A percentile compares a stretch with the other conserved stretches of the same genome.
phyloP scores from a whole-genome alignment of 2,888 invertebrate genomes.

The Operophtera brumata region DNA sequence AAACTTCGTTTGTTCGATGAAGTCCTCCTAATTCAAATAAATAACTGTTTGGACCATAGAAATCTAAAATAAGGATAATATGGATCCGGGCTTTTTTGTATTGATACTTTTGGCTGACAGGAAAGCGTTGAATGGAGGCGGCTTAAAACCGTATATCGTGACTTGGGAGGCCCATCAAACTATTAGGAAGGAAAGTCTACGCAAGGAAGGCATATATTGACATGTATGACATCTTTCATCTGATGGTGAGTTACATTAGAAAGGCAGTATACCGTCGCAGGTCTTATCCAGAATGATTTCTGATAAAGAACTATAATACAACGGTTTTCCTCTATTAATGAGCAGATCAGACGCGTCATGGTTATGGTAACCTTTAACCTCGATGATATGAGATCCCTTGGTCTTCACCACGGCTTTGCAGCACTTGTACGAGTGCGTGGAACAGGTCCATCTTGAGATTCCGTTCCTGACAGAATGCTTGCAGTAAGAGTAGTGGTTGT shows the following conservation, averaged over 20 bases:
- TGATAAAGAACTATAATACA: conserved; percentile 30
- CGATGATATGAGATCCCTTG: conserved; percentile 55
- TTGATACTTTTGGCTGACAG: no score
- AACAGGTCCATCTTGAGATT: conserved; percentile 67
- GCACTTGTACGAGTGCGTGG: conserved; percentile 70
- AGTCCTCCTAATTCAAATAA: no score
- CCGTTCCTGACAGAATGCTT: conserved; percentile 62
- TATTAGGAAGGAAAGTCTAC: no score
- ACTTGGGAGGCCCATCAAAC: no score
- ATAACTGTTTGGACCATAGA: no score
- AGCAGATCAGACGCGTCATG: conserved; percentile 64
- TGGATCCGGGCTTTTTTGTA: no score
- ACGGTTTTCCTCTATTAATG: conserved; percentile 50
- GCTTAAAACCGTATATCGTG: no score
- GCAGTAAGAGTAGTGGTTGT: conserved; percentile 68
- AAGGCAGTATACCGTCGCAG: conserved; percentile 15
- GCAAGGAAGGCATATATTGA: no score
- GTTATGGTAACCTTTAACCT: conserved; percentile 64
- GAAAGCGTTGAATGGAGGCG: no score
- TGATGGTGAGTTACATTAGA: background rate
- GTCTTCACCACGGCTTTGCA: conserved; percentile 74
- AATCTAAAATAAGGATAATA: no score
- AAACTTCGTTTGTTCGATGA: no score
- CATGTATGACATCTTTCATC: no score
- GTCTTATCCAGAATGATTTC: conserved; percentile 29